phyloP scores from a whole-genome alignment of 2,113 vertebrate species.

The Aplodontia rufa region DNA sequence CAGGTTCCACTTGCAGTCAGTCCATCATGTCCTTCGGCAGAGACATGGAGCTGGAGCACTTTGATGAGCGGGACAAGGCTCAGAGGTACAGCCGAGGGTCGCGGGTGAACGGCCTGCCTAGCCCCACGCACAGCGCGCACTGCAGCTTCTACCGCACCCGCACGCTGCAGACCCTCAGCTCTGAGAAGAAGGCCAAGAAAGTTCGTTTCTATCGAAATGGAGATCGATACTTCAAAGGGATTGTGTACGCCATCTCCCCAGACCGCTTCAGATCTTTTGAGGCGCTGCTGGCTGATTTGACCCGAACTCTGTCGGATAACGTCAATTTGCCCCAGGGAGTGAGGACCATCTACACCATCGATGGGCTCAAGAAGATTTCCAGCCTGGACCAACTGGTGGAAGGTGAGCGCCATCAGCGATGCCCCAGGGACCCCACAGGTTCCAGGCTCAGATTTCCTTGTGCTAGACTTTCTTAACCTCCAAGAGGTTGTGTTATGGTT shows the following conservation, averaged over 20 bases:
- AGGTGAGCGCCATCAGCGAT: slow-evolving; percentile 86
- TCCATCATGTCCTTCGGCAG: slow-evolving; percentile 85
- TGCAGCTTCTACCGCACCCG: slow-evolving; percentile 98
- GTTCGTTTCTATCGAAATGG: slow-evolving; percentile 98
- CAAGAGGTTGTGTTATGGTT: neutral
- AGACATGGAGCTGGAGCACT: slow-evolving; percentile 98
- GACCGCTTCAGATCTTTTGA: slow-evolving; percentile 96
- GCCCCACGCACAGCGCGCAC: slow-evolving; percentile 98
- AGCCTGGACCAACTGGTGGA: slow-evolving; percentile 95
- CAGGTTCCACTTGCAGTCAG: slow-evolving; percentile 76
- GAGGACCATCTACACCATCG: slow-evolving; percentile 94
- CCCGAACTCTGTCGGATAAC: slow-evolving; percentile 96
- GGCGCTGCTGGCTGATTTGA: slow-evolving; percentile 96
- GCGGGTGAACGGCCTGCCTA: slow-evolving; percentile 94
- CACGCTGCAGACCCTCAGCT: slow-evolving; percentile 95
- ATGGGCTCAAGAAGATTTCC: slow-evolving; percentile 91
- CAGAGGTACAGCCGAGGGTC: slow-evolving; percentile 93
- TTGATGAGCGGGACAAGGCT: slow-evolving; percentile 97
- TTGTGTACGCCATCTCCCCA: slow-evolving; percentile 97
- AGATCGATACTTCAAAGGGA: slow-evolving; percentile 98
- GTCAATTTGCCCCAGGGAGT: slow-evolving; percentile 98
- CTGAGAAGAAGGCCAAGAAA: slow-evolving; percentile 98
- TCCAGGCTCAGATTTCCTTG: neutral
- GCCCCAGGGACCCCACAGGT: neutral
- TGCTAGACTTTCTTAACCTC: no score